Base-by-base conservation (phyloP, 92 coral and sea anemone species). In the Ricordea florida region DNA sequence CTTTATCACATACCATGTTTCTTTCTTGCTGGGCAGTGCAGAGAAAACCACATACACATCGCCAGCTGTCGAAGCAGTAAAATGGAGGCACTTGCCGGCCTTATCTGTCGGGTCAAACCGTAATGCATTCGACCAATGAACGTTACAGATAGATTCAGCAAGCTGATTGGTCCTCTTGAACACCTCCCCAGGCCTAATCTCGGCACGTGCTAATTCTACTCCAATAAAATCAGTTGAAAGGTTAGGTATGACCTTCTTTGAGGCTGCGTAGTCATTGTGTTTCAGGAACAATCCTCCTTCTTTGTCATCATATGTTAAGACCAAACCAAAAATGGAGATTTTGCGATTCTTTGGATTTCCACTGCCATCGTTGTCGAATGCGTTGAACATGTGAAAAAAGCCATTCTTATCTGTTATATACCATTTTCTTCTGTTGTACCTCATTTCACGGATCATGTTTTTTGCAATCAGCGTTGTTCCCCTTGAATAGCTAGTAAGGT, bases 1-100 rank as follows among this genome's bases (percentile, higher is more conserved):
- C 32, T 70, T 18, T 15, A 79, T 51, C 25, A 32, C 17, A 51
- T 79, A 79, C 80, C 62, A 40, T 21, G 80, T 32, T 0, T 55
- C 34, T 27, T 14, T 57, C 13, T 67, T 79, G 13, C 16, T 60
- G 16, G 85, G 80, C 22, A 60, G 37, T 31, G 65, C 78, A 14
- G 85, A 74, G 57, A 79, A 79, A 20, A 79, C 65, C 9, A 58
- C 79, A 30, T 64, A 79, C 13, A 79, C 27, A 23, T 79, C 22
- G 18, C 85, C 85, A 3, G 14, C 26, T 28, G 80, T 24, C 26
- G 59, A 33, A 16, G 85, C 72, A 13, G 69, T 69, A 50, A 79
- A 79, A 55, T 79, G 85, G n/a, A 79, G 41, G 22, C 85, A 79
- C 48, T 79, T 69, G 18, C 79, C 85, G 10, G 46, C 61, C n/a